A percentile compares a stretch with the other conserved stretches of the same genome.
Conservation (phyloP, 2,113 vertebrate species). For the Coturnix japonica region DNA sequence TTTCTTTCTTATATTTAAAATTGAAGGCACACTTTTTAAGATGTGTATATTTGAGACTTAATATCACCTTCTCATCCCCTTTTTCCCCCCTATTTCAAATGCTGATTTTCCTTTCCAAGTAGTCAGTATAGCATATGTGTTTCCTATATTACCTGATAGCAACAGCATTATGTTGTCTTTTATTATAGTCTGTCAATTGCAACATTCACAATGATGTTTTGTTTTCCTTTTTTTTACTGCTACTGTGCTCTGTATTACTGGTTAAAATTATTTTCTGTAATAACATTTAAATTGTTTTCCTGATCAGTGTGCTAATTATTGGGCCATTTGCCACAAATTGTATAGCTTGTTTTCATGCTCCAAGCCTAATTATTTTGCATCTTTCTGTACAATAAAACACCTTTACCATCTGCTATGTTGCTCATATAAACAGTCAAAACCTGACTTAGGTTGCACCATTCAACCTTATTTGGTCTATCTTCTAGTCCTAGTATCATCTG, state of each 20-base stretch:
- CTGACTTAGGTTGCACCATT: neutral
- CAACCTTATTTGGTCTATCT: neutral
- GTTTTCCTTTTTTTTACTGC: constrained; percentile 49
- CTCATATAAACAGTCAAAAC: constrained; percentile 22
- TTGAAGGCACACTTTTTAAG: neutral
- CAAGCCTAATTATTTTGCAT: constrained; percentile 52
- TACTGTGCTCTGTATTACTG: neutral
- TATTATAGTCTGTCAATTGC: constrained; percentile 29
- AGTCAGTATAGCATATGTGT: neutral
- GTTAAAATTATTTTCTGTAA: constrained; percentile 51
- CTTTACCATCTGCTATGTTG: constrained; percentile 38
- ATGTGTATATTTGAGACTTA: neutral
- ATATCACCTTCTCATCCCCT: neutral
- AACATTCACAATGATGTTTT: neutral
- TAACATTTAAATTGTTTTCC: constrained; percentile 57
- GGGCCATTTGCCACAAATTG: constrained; percentile 53
- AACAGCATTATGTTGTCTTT: constrained; percentile 14
- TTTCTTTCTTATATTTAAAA: neutral
- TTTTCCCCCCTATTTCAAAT: neutral
- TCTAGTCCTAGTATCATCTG: neutral
- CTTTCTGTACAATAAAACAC: neutral
- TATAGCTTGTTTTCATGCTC: constrained; percentile 45
- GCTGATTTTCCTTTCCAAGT: neutral
- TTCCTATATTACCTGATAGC: neutral
- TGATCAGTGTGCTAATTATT: constrained; percentile 55